A percentile compares a stretch with the other conserved stretches of the same genome.
Conservation (phyloP, 2,113 vertebrate genomes). For the Merops nubicus region DNA sequence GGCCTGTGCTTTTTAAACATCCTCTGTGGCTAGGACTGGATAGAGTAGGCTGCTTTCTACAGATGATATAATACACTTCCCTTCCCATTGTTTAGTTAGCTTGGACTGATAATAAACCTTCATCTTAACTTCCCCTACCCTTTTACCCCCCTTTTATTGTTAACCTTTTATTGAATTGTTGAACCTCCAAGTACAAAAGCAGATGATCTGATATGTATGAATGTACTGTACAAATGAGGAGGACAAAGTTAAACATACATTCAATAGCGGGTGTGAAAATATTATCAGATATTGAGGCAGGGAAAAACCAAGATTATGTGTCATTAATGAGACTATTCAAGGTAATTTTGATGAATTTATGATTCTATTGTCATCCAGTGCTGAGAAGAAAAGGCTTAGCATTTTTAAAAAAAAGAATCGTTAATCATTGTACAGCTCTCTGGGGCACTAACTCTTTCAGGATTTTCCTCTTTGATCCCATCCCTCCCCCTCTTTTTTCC, state of each 20-base stretch:
- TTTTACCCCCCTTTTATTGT: neutral
- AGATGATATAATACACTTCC: neutral
- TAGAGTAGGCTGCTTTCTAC: neutral
- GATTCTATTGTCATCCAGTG: neutral
- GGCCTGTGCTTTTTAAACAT: slow-evolving; percentile 6
- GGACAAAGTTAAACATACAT: neutral
- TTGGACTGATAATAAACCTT: neutral
- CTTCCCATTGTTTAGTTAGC: neutral
- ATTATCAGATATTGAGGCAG: neutral
- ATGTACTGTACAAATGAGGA: neutral
- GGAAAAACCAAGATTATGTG: neutral
- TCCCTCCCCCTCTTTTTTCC: rapidly evolving
- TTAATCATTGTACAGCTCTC: neutral
- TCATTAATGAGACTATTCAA: neutral
- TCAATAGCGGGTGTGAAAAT: neutral
- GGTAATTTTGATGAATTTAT: neutral
- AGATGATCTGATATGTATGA: neutral
- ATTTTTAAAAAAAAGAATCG: neutral
- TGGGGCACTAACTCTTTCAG: neutral
- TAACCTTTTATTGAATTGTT: neutral
- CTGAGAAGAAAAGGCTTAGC: neutral
- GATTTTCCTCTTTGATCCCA: neutral
- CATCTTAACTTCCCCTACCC: neutral
- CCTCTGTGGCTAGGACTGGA: neutral
- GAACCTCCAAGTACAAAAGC: neutral